phyloP scores from a whole-genome alignment of 1,140 invertebrate genomes.

The Zaprionus africanus region DNA sequence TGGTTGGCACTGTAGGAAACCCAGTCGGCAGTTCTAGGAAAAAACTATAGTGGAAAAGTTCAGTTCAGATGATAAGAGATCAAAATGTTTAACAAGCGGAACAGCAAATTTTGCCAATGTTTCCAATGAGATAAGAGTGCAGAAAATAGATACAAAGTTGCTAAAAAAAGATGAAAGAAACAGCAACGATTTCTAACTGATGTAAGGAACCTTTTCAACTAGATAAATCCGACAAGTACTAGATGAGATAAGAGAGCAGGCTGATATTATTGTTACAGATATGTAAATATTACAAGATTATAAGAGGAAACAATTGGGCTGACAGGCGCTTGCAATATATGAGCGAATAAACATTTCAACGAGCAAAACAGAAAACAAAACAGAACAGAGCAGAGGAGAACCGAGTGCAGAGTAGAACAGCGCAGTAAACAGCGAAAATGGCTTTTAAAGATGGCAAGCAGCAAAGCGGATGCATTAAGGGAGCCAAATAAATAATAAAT shows the following conservation, averaged over 20 bases:
- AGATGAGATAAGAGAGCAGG: background rate
- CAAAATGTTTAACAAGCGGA: slow-evolving; percentile 14
- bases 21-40: slow-evolving; percentile 17
- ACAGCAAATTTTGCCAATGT: slow-evolving; percentile 20
- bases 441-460: slow-evolving; percentile 17
- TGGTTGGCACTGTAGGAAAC: background rate
- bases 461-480: slow-evolving; percentile 48
- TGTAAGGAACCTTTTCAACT: background rate
- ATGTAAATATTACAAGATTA: slow-evolving; percentile 30
- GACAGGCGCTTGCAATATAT: slow-evolving; percentile 37
- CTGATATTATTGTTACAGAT: slow-evolving; percentile 18
- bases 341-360: slow-evolving; percentile 60
- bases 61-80: slow-evolving; percentile 30
- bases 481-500: slow-evolving; percentile 52
- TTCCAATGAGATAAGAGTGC: slow-evolving; percentile 12
- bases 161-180: background rate
- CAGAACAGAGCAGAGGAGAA: background rate
- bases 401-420: background rate
- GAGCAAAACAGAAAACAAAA: slow-evolving; percentile 18
- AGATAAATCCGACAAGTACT: background rate
- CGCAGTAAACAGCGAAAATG: slow-evolving; percentile 55
- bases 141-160: background rate
- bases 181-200: background rate
- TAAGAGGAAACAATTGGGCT: slow-evolving; percentile 24
- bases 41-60: slow-evolving; percentile 13